Evolutionary conservation across 2,113 vertebrate species (phyloP), one percentile per base, ranked within the genome.

Genomic region (Galeopterus variegatus): DNA sequence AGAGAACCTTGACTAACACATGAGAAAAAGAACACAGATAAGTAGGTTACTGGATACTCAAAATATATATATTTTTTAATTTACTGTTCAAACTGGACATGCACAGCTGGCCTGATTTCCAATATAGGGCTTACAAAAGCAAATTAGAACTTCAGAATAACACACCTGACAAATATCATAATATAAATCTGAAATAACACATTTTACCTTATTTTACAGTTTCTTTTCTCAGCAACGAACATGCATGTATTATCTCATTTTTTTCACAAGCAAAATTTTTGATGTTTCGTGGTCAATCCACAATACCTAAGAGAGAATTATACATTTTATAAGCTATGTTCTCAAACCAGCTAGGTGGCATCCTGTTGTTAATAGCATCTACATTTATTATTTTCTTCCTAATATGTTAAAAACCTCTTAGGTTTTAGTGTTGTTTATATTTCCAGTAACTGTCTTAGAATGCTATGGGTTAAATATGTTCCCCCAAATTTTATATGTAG

Each of bases 241-340:
- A 28, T 65, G 4, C 45, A 58, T 52, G 41, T 24, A 14, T 87
- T 76, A 85, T 18, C 24, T 94, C 73, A 83, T 84, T 95, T 97
- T 97, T 90, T 93, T 81, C 50, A 84, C 45, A 94, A 70, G 54
- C 83, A 31, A 90, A 95, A 75, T 50, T 52, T 96, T 80, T 91
- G 8, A 62, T 84, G 33, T 28, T 90, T 52, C 90, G 45, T 93
- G 90, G 94, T 92, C 77, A 81, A 64, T 92, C 95, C 96, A 67
- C 4, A 95, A 67, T 56, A 56, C 45, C 45, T 77, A 52, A 36
- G 83, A 65, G 87, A 83, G 56, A 92, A 96, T 84, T 93, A 84
- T 5, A 96, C 31, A 92, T 58, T 94, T 96, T 96, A 60, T 80
- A 84, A 26, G 7, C 18, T 87, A 31, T 77, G 14, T 91, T 91